Evolutionary conservation across 2,797 vertebrate species (phyloP).

Genomic region (Danio albolineatus): DNA sequence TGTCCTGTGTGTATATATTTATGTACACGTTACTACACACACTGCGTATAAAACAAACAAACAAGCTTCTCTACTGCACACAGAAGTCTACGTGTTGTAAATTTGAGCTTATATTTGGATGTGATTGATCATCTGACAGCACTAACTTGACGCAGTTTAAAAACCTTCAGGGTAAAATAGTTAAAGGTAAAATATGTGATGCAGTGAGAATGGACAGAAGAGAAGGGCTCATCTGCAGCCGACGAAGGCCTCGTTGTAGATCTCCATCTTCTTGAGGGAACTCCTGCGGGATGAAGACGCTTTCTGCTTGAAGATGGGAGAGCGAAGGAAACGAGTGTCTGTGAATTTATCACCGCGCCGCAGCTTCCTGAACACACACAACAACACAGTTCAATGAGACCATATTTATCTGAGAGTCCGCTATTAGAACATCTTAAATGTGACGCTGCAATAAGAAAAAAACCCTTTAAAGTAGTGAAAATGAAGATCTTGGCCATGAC

Average conservation of each 20-base stretch:
- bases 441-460: too few species aligned
- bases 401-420: too few species aligned
- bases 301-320: slow-evolving; percentile 89
- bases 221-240: slow-evolving; percentile 63
- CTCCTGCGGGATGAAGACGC: slow-evolving; percentile 49
- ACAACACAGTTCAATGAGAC: too few species aligned
- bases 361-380: slow-evolving; percentile 85
- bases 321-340: slow-evolving; percentile 87
- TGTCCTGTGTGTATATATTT: too few species aligned
- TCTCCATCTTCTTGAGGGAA: slow-evolving; percentile 72
- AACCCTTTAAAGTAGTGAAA: too few species aligned
- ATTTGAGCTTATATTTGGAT: too few species aligned
- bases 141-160: background rate
- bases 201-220: background rate
- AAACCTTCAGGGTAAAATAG: background rate
- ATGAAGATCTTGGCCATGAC: too few species aligned
- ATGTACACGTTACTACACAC: too few species aligned
- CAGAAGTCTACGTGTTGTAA: too few species aligned
- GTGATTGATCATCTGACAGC: too few species aligned
- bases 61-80: too few species aligned
- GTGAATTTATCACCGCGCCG: slow-evolving; percentile 94
- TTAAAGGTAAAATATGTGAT: background rate
- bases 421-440: too few species aligned
- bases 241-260: slow-evolving; percentile 84
- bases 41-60: background rate